Percentiles rank a stretch among this genome's conserved stretches.
These are phyloP conservation scores for Calidris pygmaea DNA, from an alignment of 2,113 vertebrate genomes.

Conservation along the genomic window DNA sequence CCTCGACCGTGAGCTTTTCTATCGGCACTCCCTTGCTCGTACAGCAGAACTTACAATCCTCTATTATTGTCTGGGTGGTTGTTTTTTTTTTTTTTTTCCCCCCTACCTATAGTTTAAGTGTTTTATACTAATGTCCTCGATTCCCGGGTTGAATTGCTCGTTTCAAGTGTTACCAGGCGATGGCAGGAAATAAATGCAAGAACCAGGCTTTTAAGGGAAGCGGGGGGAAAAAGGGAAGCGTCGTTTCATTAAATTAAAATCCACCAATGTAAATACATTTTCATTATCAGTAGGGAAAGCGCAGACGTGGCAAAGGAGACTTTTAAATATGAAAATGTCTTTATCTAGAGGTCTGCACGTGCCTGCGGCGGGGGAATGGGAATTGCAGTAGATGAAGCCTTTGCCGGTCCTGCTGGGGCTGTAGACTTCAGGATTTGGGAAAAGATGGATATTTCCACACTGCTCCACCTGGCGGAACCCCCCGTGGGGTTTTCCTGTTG, in stretches of 20 bases:
- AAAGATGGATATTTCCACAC: fast-evolving
- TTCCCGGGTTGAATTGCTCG: not conserved
- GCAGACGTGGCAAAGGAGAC: not conserved
- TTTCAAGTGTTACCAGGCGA: not conserved
- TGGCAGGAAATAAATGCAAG: not conserved
- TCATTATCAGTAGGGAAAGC: not conserved
- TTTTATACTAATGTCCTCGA: not conserved
- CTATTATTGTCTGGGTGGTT: not conserved
- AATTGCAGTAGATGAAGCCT: not conserved
- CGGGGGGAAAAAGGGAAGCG: not conserved
- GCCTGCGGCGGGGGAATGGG: not conserved
- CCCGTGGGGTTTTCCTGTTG: fast-evolving
- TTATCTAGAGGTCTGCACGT: not conserved
- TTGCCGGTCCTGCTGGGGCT: not conserved
- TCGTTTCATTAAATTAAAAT: not conserved
- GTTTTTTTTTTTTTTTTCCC: too few species aligned
- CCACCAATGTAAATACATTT: not conserved
- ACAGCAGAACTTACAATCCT: not conserved
- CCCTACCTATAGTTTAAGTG: not conserved
- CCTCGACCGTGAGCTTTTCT: not conserved
- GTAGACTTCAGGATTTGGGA: not conserved
- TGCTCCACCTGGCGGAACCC: too few species aligned
- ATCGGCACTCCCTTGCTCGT: not conserved
- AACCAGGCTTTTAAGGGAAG: not conserved
- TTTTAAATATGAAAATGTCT: not conserved